Conservation (phyloP, 1,140 invertebrate genomes). For the Oryctes rhinoceros region DNA sequence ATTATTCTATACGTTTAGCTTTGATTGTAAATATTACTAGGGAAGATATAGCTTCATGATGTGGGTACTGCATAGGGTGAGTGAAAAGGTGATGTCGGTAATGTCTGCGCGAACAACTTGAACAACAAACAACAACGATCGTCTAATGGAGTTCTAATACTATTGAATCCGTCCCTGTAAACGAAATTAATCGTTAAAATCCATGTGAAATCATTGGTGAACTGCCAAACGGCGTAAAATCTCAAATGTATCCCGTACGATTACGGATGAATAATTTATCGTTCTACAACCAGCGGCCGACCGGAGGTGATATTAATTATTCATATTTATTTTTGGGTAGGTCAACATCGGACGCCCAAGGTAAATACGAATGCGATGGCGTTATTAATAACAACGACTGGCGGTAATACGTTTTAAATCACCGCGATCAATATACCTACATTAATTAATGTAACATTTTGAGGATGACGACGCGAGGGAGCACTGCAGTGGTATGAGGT, state of each 20-base stretch:
- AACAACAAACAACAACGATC: too few relatives aligned
- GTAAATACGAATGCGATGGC: conserved; percentile 21
- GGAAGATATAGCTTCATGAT: too few relatives aligned
- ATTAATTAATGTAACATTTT: conserved; percentile 30
- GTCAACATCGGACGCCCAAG: conserved; percentile 18
- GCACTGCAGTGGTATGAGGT: neutral
- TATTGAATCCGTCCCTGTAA: neutral
- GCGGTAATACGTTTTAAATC: conserved; percentile 26
- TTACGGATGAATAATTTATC: conserved; percentile 31
- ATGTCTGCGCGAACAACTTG: too few relatives aligned
- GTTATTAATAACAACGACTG: conserved; percentile 33
- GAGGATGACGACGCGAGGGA: neutral
- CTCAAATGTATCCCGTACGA: conserved; percentile 22
- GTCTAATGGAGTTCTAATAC: neutral
- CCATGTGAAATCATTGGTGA: neutral
- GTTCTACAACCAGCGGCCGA: conserved; percentile 18
- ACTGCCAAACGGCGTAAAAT: conserved; percentile 17
- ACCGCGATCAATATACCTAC: conserved; percentile 27
- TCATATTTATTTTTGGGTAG: conserved; percentile 34
- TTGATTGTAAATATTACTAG: too few relatives aligned
- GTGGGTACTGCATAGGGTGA: too few relatives aligned
- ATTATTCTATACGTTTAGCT: too few relatives aligned
- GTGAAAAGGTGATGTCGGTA: too few relatives aligned
- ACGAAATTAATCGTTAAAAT: conserved; percentile 3
- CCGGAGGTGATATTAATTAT: conserved; percentile 28